A percentile compares a stretch with the other conserved stretches of the same genome.
These are phyloP conservation scores for Pandion haliaetus DNA, from an alignment of 2,113 vertebrate species.

Conservation along the genomic window DNA sequence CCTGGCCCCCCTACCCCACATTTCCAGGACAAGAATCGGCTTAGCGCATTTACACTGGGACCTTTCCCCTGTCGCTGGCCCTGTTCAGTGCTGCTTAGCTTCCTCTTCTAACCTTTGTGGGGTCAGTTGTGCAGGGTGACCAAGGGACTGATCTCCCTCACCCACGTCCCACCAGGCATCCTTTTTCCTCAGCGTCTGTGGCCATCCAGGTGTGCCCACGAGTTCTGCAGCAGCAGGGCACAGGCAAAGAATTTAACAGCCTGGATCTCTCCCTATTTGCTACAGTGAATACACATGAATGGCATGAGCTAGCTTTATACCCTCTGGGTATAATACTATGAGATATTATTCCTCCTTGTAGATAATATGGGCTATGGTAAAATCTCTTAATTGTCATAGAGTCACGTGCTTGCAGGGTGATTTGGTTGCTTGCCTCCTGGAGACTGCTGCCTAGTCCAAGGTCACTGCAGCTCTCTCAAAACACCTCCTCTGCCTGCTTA, in stretches of 20 bases:
- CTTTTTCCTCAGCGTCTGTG: rapidly evolving
- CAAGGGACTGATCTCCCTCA: background rate
- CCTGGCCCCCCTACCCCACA: background rate
- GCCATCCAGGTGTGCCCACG: background rate
- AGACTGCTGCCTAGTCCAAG: background rate
- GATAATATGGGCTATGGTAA: background rate
- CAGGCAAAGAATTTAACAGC: background rate
- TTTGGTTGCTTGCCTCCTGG: background rate
- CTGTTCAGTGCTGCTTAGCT: background rate
- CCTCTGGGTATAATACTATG: background rate
- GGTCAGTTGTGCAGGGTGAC: rapidly evolving
- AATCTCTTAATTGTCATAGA: background rate
- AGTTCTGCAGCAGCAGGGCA: background rate
- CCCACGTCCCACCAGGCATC: rapidly evolving
- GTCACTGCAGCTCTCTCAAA: background rate
- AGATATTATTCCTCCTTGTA: background rate
- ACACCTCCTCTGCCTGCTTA: background rate
- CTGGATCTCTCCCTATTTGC: background rate
- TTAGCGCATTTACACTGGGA: background rate
- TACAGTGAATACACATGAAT: background rate
- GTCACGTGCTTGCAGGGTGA: background rate
- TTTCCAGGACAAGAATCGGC: background rate
- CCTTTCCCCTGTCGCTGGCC: rapidly evolving
- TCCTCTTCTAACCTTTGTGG: background rate
- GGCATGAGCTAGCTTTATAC: background rate